Conservation (phyloP, 2,888 invertebrate species). For the Cephus nigrinus region DNA sequence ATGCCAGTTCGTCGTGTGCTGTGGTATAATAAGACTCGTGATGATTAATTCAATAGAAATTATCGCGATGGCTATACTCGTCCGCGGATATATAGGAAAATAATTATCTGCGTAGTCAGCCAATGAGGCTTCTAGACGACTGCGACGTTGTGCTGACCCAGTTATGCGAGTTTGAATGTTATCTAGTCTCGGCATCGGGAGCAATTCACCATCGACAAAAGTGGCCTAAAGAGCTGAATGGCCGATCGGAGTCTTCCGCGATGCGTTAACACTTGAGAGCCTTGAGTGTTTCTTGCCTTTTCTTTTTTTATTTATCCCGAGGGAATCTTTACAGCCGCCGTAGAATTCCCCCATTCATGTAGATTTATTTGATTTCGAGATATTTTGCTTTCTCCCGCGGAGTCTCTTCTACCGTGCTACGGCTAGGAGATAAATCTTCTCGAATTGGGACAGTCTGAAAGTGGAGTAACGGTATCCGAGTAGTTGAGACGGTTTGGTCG, state of each 20-base stretch:
- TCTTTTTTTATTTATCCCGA: neutral
- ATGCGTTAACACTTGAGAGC: neutral
- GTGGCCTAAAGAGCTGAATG: neutral
- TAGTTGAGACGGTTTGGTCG: neutral
- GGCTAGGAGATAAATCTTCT: neutral
- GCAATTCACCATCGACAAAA: constrained; percentile 7
- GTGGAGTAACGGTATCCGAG: neutral
- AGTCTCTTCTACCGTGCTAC: neutral
- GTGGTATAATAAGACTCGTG: neutral
- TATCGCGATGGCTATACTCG: neutral
- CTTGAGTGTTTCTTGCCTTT: too few relatives aligned
- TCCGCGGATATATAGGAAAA: neutral
- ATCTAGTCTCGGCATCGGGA: constrained; percentile 7
- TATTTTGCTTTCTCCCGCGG: neutral
- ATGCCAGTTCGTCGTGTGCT: neutral
- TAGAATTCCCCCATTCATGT: neutral
- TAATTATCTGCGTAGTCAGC: neutral
- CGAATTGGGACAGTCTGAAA: neutral
- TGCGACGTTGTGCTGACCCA: constrained; percentile 5
- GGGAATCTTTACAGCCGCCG: neutral
- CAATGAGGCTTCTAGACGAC: neutral
- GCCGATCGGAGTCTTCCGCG: neutral
- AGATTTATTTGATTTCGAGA: neutral
- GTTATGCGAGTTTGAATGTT: constrained; percentile 8
- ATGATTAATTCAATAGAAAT: neutral